These are phyloP conservation scores for Rhabdornis inornatus DNA, from an alignment of 2,113 vertebrate species.

Conservation along the genomic window DNA sequence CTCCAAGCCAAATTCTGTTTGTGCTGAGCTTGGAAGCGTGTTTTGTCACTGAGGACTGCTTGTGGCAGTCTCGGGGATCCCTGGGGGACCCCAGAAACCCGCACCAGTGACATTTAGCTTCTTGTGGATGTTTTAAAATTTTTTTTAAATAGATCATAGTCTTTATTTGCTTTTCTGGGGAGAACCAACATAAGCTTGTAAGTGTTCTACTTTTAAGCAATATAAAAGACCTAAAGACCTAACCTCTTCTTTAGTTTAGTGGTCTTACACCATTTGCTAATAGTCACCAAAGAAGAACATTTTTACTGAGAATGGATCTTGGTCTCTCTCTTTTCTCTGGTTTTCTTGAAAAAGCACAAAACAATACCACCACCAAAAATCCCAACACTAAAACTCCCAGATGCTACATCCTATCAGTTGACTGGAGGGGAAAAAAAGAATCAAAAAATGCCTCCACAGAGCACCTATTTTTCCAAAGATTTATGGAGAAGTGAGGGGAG, in stretches of 20 bases:
- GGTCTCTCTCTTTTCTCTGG: not conserved
- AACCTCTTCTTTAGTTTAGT: not conserved
- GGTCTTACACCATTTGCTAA: not conserved
- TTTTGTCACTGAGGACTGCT: too few relatives aligned
- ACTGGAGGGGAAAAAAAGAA: not conserved
- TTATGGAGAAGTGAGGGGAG: not conserved
- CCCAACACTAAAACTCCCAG: not conserved
- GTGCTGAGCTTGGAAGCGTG: too few relatives aligned
- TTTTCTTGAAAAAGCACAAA: not conserved
- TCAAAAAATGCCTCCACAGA: not conserved
- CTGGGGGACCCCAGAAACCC: too few relatives aligned
- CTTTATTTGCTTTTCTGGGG: not conserved
- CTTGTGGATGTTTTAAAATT: not conserved
- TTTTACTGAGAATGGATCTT: not conserved
- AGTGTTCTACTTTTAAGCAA: not conserved
- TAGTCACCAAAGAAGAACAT: not conserved
- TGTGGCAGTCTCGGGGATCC: too few relatives aligned
- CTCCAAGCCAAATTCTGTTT: too few relatives aligned
- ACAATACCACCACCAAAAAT: not conserved
- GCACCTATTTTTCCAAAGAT: not conserved
- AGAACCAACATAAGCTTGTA: not conserved
- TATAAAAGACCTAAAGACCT: not conserved
- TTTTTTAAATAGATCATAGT: not conserved
- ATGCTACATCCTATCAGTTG: too few relatives aligned
- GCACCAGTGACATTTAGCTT: too few relatives aligned